phyloP scores from a whole-genome alignment of 2,888 invertebrate genomes.

The Pyrocoelia pectoralis region DNA sequence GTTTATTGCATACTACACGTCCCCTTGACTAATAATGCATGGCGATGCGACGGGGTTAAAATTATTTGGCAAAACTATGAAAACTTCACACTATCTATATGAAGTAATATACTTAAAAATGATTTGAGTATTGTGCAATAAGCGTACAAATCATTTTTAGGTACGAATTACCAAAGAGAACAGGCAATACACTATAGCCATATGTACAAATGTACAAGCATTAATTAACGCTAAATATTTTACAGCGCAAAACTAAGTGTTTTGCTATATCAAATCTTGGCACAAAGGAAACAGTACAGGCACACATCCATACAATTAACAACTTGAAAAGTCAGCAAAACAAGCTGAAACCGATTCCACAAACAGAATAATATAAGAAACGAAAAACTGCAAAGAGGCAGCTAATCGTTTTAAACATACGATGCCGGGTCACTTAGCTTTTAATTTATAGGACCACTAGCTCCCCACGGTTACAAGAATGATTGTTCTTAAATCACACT shows the following conservation, averaged over 20 bases:
- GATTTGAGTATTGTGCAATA: constrained; percentile 12
- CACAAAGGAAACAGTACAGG: constrained; percentile 55
- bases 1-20: constrained; percentile 58
- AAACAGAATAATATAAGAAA: constrained; percentile 24
- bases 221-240: constrained; percentile 55
- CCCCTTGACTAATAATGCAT: constrained; percentile 49
- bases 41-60: constrained; percentile 46
- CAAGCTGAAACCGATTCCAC: constrained; percentile 22
- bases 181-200: constrained; percentile 40
- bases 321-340: constrained; percentile 28
- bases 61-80: constrained; percentile 51
- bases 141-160: constrained; percentile 21
- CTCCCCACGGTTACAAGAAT: constrained; percentile 47
- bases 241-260: constrained; percentile 55
- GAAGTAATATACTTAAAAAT: constrained; percentile 21
- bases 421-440: constrained; percentile 39
- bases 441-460: constrained; percentile 48
- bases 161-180: constrained; percentile 40
- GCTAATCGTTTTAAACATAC: constrained; percentile 22
- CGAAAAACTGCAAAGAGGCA: constrained; percentile 29
- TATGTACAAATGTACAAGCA: constrained; percentile 61
- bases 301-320: constrained; percentile 49
- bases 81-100: constrained; percentile 53
- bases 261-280: constrained; percentile 50
- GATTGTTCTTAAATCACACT: constrained; percentile 54